These are phyloP conservation scores for Lamellibrachia satsuma DNA, from an alignment of 2,888 invertebrate genomes.

Conservation along the genomic window DNA sequence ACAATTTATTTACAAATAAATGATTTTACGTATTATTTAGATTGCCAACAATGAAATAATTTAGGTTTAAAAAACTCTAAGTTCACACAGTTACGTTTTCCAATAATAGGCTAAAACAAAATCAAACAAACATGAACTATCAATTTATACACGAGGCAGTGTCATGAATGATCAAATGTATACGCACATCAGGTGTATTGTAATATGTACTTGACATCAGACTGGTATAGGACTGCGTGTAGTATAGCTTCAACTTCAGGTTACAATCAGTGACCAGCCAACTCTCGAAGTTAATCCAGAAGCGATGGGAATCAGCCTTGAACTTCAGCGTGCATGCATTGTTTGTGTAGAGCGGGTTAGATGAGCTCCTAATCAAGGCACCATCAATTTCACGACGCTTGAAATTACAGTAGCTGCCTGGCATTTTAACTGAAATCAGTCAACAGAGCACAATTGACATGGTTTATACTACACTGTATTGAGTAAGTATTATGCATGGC, in stretches of 20 bases:
- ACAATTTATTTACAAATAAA: not conserved
- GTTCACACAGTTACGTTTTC: not conserved
- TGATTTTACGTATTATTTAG: not conserved
- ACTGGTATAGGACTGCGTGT: not conserved
- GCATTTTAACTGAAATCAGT: conserved; percentile 3
- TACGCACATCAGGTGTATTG: not conserved
- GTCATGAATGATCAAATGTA: not conserved
- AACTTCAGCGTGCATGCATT: not conserved
- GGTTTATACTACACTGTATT: not conserved
- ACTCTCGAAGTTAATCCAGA: conserved; percentile 12
- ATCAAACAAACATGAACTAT: no score
- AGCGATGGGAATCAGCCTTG: not conserved
- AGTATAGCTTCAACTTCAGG: not conserved
- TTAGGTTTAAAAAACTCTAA: not conserved
- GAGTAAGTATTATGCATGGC: no score
- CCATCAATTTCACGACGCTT: conserved; percentile 5
- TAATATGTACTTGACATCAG: not conserved
- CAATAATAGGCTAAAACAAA: not conserved
- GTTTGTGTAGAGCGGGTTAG: not conserved
- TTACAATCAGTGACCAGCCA: not conserved
- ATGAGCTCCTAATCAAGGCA: not conserved
- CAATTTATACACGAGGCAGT: no score
- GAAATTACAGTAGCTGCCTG: not conserved
- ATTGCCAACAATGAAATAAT: not conserved
- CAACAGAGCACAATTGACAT: not conserved